A percentile compares a stretch with the other conserved stretches of the same genome.
phyloP scores from a whole-genome alignment of 2,888 invertebrate species.

The Drosophila percnosoma region DNA sequence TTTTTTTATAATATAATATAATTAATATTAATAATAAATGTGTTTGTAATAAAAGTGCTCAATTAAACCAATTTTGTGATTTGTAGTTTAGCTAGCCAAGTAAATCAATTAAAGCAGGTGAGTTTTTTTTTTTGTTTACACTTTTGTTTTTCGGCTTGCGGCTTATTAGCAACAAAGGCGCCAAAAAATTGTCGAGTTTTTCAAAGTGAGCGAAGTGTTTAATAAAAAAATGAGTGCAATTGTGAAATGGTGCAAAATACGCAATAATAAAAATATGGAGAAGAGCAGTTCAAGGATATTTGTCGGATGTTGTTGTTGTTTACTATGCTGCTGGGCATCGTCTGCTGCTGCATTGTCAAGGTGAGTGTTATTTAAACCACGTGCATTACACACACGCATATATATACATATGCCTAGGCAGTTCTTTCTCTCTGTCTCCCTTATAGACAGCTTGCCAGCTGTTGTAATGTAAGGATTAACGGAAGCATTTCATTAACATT shows the following conservation, averaged over 20 bases:
- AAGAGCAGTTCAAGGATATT: constrained; percentile 19
- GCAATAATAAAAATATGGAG: constrained; percentile 45
- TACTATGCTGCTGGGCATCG: constrained; percentile 1
- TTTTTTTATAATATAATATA: constrained; percentile 22
- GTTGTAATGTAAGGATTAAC: not conserved
- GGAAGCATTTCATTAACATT: not conserved
- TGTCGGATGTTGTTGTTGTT: constrained; percentile 19
- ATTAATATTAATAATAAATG: constrained; percentile 16
- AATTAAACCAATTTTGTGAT: constrained; percentile 3
- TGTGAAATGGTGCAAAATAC: not conserved
- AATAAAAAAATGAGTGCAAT: constrained; percentile 20
- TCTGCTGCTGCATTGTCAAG: constrained; percentile 47
- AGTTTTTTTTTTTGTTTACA: constrained; percentile 23
- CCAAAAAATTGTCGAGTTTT: constrained; percentile 49
- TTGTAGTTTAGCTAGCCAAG: constrained; percentile 16
- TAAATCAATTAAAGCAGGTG: constrained; percentile 32
- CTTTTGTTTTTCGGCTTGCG: constrained; percentile 15
- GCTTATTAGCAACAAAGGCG: constrained; percentile 44
- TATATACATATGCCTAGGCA: not conserved
- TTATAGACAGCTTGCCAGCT: constrained; percentile 4
- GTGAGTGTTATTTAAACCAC: constrained; percentile 45
- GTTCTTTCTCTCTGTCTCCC: not conserved
- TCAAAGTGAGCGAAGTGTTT: constrained; percentile 18
- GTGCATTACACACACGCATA: constrained; percentile 23
- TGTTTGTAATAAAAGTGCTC: constrained; percentile 28